phyloP scores from a whole-genome alignment of 2,797 vertebrate genomes.

The Lithobates pipiens region DNA sequence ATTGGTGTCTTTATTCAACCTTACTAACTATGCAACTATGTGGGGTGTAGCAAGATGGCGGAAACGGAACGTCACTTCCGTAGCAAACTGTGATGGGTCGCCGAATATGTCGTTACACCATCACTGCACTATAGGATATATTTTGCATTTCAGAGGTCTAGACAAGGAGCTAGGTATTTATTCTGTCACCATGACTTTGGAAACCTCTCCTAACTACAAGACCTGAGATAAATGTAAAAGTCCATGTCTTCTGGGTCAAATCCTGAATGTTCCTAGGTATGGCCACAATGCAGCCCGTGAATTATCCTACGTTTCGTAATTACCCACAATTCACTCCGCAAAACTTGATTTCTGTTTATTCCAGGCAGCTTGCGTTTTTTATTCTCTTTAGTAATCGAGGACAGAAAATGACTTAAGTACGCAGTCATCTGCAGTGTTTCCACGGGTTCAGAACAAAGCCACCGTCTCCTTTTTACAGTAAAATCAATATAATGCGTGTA shows the following conservation, averaged over 20 bases:
- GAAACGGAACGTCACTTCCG: too few relatives aligned
- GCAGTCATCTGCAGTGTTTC: neutral
- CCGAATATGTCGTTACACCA: too few relatives aligned
- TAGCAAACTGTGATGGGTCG: too few relatives aligned
- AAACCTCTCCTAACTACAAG: too few relatives aligned
- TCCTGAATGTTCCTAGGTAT: neutral
- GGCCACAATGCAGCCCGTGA: neutral
- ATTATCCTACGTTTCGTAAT: neutral
- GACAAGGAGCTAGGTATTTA: too few relatives aligned
- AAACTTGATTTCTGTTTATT: conserved; percentile 25
- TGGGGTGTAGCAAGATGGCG: too few relatives aligned
- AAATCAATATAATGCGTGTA: conserved; percentile 13
- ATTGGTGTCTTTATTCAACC: too few relatives aligned
- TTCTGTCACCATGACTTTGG: too few relatives aligned
- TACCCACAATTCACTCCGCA: neutral
- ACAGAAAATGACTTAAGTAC: neutral
- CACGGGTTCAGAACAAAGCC: conserved; percentile 13
- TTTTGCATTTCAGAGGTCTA: too few relatives aligned
- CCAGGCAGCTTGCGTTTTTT: conserved; percentile 7
- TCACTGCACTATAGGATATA: too few relatives aligned
- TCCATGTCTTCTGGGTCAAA: neutral
- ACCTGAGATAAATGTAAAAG: neutral
- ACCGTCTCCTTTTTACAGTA: conserved; percentile 7
- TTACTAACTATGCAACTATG: too few relatives aligned
- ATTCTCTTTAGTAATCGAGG: conserved; percentile 7